Evolutionary conservation across 2,113 vertebrate genomes (phyloP).

Genomic region (Oryzias celebensis): DNA sequence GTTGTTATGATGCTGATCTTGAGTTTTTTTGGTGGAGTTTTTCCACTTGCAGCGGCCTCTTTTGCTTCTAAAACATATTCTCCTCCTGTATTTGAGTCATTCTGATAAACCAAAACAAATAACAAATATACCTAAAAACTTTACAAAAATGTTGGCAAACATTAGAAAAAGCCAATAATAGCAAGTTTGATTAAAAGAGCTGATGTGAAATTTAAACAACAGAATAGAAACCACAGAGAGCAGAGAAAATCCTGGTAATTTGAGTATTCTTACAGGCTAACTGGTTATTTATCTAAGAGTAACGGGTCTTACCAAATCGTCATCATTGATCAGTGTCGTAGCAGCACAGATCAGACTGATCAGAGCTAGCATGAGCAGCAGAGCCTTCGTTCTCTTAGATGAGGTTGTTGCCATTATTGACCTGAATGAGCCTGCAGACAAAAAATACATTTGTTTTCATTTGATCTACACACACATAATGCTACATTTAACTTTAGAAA

Average conservation of each 20-base stretch:
- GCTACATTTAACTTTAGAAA: background rate
- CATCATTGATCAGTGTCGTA: background rate
- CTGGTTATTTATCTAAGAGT: background rate
- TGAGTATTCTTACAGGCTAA: background rate
- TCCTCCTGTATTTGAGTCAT: too few species aligned
- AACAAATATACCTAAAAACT: too few species aligned
- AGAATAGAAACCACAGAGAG: background rate
- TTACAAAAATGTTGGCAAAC: too few species aligned
- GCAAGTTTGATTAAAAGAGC: background rate
- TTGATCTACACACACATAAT: too few species aligned
- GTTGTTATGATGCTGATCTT: too few species aligned
- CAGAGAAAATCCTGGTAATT: background rate
- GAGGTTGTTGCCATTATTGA: slow-evolving; percentile 8
- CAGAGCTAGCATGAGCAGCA: slow-evolving; percentile 4
- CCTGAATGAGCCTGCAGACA: background rate
- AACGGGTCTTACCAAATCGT: background rate
- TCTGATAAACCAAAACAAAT: too few species aligned
- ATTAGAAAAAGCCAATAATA: too few species aligned
- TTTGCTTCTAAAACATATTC: too few species aligned
- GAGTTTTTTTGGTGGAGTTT: too few species aligned
- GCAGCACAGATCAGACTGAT: background rate
- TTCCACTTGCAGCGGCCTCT: too few species aligned
- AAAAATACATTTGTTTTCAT: too few species aligned
- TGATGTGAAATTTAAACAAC: background rate
- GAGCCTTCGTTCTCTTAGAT: background rate